Evolutionary conservation across 1,140 invertebrate genomes (phyloP).

Genomic region (Nasonia giraulti): DNA sequence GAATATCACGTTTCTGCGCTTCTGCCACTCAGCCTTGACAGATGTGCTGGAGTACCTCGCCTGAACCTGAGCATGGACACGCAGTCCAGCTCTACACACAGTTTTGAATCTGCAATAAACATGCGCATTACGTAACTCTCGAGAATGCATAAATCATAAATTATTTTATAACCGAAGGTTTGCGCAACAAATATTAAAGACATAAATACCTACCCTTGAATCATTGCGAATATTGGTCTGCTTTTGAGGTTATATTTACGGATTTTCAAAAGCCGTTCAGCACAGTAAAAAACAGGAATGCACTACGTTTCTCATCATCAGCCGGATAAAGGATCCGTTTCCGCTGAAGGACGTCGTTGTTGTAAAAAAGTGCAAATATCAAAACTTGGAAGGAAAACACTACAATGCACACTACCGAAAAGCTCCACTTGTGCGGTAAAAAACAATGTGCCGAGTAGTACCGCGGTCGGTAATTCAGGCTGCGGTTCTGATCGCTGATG

Average conservation of each 20-base stretch:
- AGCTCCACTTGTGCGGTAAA: too few relatives aligned
- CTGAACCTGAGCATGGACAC: constrained; percentile 48
- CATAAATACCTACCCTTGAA: constrained; percentile 40
- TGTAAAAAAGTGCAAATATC: not conserved
- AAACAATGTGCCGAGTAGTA: too few relatives aligned
- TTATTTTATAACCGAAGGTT: not conserved
- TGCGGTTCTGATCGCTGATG: not conserved
- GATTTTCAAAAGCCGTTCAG: not conserved
- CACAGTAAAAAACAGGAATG: not conserved
- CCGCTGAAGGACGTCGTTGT: not conserved
- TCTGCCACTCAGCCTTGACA: constrained; percentile 65
- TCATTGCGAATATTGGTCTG: constrained; percentile 11
- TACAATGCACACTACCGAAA: not conserved
- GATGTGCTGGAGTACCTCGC: constrained; percentile 47
- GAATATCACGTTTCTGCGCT: constrained; percentile 83
- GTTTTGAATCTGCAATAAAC: constrained; percentile 55
- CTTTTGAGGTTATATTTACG: constrained; percentile 41
- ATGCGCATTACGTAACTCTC: not conserved
- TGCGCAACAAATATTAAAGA: too few relatives aligned
- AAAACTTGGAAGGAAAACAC: not conserved
- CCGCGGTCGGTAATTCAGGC: not conserved
- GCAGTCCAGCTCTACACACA: constrained; percentile 48
- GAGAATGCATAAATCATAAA: not conserved
- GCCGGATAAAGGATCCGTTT: not conserved
- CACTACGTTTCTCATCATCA: constrained; percentile 6